Base-by-base conservation (phyloP, 2,888 invertebrate genomes). In the Tromatobia lineatoria region DNA sequence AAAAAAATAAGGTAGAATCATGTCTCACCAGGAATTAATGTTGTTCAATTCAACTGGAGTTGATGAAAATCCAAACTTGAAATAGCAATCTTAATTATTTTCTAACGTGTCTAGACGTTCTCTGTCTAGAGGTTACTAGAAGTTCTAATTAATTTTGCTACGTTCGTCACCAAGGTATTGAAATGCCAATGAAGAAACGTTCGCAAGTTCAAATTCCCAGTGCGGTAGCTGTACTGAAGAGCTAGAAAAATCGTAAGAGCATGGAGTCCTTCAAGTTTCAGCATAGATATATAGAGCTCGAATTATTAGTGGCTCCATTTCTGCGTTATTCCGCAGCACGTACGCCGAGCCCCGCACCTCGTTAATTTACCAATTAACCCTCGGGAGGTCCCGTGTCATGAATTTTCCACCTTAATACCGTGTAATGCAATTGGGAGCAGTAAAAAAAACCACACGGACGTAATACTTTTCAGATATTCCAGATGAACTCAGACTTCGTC, bases 331-430 rank as follows among this genome's bases (percentile, higher is more conserved):
- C 64, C 64, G 42, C 3, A 38, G 38, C 64, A 64, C 64, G 64
- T 18, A 20, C 64, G 64, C n/a, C 38, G 38, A 29, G 15, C 0
- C 29, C 38, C n/a, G 42, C 38, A 18, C 64, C 64, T 64, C 64
- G 64, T 64, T 64, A 64, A 38, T 38, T 64, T 38, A 64, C 64
- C 64, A 64, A 64, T 64, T 64, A 64, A 64, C 64, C 64, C 64
- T 64, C 25, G 38, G 64, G 64, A 64, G 64, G 64, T 64, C 64
- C 6, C 20, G 64, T 64, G 34, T 64, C 64, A 64, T 64, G 64
- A 64, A 64, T 64, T 38, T 64, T 64, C 64, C 38, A 64, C 64
- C 64, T 20, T 64, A 20, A 64, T 64, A 64, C 18, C 64, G 64
- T 18, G 64, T 38, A 38, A 64, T 38, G 64, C 64, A 42, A 64